These are phyloP conservation scores for Chlorodrepanis virens DNA, from an alignment of 2,113 vertebrate genomes.

Conservation along the genomic window DNA sequence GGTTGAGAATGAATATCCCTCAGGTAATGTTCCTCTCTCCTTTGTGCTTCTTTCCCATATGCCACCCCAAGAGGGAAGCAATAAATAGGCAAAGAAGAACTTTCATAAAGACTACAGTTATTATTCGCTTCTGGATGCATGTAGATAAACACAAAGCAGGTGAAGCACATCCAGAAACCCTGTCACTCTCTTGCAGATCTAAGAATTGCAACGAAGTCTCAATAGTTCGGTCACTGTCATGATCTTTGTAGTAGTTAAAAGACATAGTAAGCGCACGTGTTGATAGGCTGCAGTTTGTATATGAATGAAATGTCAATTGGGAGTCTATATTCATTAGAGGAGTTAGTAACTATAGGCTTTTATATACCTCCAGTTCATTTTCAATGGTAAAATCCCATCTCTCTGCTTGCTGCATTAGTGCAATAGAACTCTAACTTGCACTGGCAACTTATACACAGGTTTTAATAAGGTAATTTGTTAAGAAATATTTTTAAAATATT, in stretches of 20 bases:
- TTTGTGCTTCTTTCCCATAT: background rate
- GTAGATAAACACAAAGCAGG: background rate
- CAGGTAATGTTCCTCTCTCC: background rate
- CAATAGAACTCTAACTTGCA: background rate
- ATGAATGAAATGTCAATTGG: background rate
- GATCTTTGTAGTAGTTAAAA: background rate
- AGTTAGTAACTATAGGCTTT: background rate
- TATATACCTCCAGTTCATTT: background rate
- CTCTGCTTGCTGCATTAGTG: background rate
- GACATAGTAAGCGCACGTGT: background rate
- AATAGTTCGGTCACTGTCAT: background rate
- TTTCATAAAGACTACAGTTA: background rate
- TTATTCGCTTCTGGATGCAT: background rate
- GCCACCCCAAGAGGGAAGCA: background rate
- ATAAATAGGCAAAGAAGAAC: background rate
- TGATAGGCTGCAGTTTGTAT: background rate
- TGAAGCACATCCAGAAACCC: background rate
- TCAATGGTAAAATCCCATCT: background rate
- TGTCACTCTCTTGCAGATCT: background rate
- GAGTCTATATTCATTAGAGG: background rate
- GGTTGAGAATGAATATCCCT: background rate
- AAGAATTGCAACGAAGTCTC: background rate
- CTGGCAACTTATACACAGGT: background rate
- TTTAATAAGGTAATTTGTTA: background rate
- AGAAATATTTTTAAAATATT: background rate